Evolutionary conservation across 92 coral and sea anemone species (phyloP), one percentile per base, ranked within the genome.

Genomic region (Parazoanthus swiftii): DNA sequence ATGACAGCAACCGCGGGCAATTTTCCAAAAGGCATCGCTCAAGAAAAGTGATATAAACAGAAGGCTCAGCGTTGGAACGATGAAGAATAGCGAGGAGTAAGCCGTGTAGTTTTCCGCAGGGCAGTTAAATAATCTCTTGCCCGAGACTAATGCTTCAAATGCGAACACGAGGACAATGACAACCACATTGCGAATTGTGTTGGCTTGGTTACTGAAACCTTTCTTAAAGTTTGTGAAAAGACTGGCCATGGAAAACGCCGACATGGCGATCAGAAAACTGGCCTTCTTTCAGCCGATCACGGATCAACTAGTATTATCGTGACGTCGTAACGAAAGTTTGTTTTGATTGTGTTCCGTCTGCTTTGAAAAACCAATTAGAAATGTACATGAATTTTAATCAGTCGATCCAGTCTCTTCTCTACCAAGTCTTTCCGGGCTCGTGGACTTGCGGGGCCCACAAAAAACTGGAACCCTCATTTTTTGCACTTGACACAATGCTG

Each of bases 1-100:
- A 86, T 90, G 91, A 51, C 97, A 92, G 81, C 93, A 91, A 23
- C 98, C 98, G 39, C 92, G 92, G 43, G 90, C 90, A 5, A 88
- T 48, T 13, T 91, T 76, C 92, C 92, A 87, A 77, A 94, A 94
- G 44, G 86, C 92, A 29, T 85, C 90, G 91, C 90, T 93, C 65
- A 94, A 90, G 46, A 94, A 86, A 16, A 94, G 81, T 0, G 98
- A 88, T 7, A 90, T 79, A 35, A 92, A 70, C 70, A 93, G 87
- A 59, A 94, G 65, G 76, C 89, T 75, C 74, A 94, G 33, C 1
- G 94, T 93, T 18, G 98, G 98, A 5, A 91, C 71, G 35, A 92
- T 23, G 83, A 94, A 89, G 88, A 94, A 94, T 56, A 92, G 86
- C 89, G 90, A 81, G 26, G 91, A 92, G 71, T 94, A 94, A 13